Conservation (phyloP, 2,113 vertebrate genomes). For the Conger conger region DNA sequence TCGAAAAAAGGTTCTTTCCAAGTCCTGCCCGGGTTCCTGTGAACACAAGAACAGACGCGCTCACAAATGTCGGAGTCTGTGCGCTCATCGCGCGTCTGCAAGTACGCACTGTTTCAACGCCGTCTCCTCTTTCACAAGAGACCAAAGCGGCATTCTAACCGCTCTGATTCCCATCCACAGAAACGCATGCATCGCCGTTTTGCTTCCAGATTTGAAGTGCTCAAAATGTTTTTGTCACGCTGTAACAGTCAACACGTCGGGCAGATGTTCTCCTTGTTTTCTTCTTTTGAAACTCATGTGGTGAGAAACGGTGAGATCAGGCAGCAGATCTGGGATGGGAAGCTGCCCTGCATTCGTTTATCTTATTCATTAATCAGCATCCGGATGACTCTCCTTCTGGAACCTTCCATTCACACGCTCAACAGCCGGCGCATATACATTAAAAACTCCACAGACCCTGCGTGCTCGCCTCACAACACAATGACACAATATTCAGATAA, state of each 20-base stretch:
- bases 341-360: neutral
- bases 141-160: neutral
- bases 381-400: neutral
- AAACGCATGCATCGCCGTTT: neutral
- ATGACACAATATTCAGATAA: neutral
- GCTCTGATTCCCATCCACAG: neutral
- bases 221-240: neutral
- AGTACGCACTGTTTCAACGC: neutral
- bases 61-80: neutral
- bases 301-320: neutral
- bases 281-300: neutral
- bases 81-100: neutral
- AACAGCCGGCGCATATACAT: neutral
- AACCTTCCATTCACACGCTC: neutral
- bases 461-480: neutral
- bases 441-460: neutral
- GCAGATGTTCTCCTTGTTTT: neutral
- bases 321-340: neutral
- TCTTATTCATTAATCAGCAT: neutral
- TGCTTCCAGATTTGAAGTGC: neutral
- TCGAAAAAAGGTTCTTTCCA: neutral
- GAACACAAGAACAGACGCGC: neutral
- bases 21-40: neutral
- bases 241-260: neutral
- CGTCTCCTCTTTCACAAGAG: neutral